These are phyloP conservation scores for Oryctes rhinoceros DNA, from an alignment of 1,140 invertebrate genomes.

Conservation along the genomic window DNA sequence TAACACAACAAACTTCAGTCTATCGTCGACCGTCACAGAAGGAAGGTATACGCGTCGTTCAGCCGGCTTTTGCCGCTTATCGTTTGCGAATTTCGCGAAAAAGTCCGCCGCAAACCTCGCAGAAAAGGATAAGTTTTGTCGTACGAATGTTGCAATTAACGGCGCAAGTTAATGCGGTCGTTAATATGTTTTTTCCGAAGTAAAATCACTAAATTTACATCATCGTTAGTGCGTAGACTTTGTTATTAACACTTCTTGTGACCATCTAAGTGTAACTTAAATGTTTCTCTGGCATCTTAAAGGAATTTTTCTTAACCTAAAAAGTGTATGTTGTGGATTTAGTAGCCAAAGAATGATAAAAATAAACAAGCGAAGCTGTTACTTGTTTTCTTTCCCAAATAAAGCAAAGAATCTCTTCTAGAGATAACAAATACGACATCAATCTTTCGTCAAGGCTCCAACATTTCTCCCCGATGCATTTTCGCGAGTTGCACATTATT, in stretches of 20 bases:
- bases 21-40: background rate
- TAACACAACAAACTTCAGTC: conserved; percentile 37
- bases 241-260: too few species aligned
- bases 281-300: too few species aligned
- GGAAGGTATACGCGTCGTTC: conserved; percentile 23
- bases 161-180: background rate
- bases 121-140: background rate
- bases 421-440: background rate
- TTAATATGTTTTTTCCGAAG: background rate
- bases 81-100: conserved; percentile 2
- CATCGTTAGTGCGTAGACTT: background rate
- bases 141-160: too few species aligned
- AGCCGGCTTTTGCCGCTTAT: conserved; percentile 1
- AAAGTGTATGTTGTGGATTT: too few species aligned
- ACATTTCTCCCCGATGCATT: background rate
- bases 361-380: too few species aligned
- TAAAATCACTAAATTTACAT: conserved; percentile 15
- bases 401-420: background rate
- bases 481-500: background rate
- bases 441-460: background rate
- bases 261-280: too few species aligned
- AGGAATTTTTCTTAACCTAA: too few species aligned
- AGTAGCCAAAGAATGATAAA: too few species aligned
- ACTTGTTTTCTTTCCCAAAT: too few species aligned
- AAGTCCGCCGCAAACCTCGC: background rate